Evolutionary conservation across 2,888 invertebrate genomes (phyloP).

Genomic region (Lithophane socia): DNA sequence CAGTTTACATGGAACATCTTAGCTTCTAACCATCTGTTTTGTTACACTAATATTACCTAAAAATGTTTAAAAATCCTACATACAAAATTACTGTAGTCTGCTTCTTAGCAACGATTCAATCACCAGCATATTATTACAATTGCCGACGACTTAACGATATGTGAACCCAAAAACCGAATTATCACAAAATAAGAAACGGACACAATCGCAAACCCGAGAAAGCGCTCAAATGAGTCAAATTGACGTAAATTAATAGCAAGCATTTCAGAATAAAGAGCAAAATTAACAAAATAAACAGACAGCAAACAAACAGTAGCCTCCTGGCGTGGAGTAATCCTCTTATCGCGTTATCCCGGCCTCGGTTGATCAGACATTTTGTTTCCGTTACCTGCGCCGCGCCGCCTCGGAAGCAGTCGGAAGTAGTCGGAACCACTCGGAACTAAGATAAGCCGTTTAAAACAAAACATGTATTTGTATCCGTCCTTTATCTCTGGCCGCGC

Average conservation of each 20-base stretch:
- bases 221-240: slow-evolving; percentile 35
- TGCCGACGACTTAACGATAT: background rate
- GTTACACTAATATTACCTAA: background rate
- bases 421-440: slow-evolving; percentile 64
- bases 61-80: background rate
- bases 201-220: slow-evolving; percentile 16
- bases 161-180: background rate
- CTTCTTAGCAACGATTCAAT: background rate
- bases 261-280: slow-evolving; percentile 69
- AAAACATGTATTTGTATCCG: slow-evolving; percentile 68
- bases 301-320: slow-evolving; percentile 70
- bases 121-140: background rate
- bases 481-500: slow-evolving; percentile 49
- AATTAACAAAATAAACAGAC: slow-evolving; percentile 79
- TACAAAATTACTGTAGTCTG: background rate
- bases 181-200: slow-evolving; percentile 8
- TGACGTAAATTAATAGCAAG: slow-evolving; percentile 56
- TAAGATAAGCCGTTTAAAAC: slow-evolving; percentile 73
- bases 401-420: slow-evolving; percentile 55
- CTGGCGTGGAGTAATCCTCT: slow-evolving; percentile 77
- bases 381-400: slow-evolving; percentile 70
- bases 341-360: slow-evolving; percentile 77
- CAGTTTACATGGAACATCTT: background rate
- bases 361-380: slow-evolving; percentile 75
- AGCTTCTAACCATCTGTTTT: background rate